Base-by-base conservation (phyloP, 2,888 invertebrate species). In the Apodemia zela region DNA sequence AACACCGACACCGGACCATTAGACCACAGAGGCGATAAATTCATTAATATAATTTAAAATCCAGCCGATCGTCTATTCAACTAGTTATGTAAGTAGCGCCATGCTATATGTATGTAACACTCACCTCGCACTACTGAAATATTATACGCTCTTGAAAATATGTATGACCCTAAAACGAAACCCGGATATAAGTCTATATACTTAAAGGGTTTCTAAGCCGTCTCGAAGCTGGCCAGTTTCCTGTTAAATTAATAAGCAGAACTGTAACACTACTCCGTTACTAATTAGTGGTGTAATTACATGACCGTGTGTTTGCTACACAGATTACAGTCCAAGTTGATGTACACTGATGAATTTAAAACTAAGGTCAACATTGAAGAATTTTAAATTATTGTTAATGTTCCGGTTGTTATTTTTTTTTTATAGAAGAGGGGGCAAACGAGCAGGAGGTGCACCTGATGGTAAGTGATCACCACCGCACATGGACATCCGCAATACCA, bases 191-290 rank as follows among this genome's bases (percentile, higher is more conserved):
- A 42, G 42, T 15, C 42, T 15, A 15, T 15, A 15, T 15, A 42
- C 42, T 42, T 42, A 42, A 42, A 42, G 42, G 42, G 42, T 42
- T 42, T 42, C 42, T 42, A 42, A 42, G 42, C 42, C 42, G 42
- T 42, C 42, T 42, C 4, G 15, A 15, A 42, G 15, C 42, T 42
- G 5, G 15, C 15, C 42, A 42, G 42, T 42, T 42, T 42, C 42
- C 15, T 42, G 42, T 42, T 42, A 42, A 42, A 42, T 15, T 42
- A 42, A 42, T 42, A 42, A 42, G 15, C 42, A 42, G 42, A 42
- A 15, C 42, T 42, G 42, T 42, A 42, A 42, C 42, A 42, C 42
- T 15, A 15, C 42, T 42, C 42, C 42, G 42, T 42, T 42, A 42
- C 42, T 15, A 42, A 42, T 42, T 42, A 42, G 42, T 42, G 15